Conservation (phyloP, 2,113 vertebrate genomes). For the Caretta caretta region DNA sequence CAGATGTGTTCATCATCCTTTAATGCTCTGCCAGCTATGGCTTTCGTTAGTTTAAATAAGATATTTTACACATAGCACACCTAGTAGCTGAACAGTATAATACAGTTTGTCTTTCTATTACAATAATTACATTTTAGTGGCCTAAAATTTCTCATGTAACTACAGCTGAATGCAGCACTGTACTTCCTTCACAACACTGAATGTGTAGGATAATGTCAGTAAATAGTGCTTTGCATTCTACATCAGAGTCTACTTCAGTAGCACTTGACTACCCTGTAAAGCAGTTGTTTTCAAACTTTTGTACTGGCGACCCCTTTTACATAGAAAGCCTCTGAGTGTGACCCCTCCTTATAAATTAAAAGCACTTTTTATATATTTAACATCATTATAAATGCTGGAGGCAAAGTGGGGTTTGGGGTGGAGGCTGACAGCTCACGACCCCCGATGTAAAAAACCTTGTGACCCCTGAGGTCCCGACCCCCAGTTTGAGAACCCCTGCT, state of each 20-base stretch:
- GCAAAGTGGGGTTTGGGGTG: too few species aligned
- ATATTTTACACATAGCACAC: neutral
- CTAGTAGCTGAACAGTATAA: neutral
- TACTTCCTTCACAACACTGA: neutral
- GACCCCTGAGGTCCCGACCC: too few species aligned
- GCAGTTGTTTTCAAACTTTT: too few species aligned
- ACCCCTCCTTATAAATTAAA: too few species aligned
- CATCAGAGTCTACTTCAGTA: neutral
- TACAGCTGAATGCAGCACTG: neutral
- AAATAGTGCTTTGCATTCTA: neutral
- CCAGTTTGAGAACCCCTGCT: too few species aligned
- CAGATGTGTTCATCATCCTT: neutral
- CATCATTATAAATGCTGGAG: too few species aligned
- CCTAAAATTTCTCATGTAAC: neutral
- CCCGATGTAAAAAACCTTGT: too few species aligned
- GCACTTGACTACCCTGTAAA: neutral
- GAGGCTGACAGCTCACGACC: too few species aligned
- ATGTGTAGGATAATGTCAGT: neutral
- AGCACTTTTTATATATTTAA: too few species aligned
- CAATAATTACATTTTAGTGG: neutral
- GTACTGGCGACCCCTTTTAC: too few species aligned
- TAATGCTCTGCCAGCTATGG: neutral
- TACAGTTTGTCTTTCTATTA: neutral
- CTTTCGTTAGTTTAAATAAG: too few species aligned
- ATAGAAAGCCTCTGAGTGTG: too few species aligned